Evolutionary conservation across 1,140 invertebrate species (phyloP).

Genomic region (Batillaria attramentaria): DNA sequence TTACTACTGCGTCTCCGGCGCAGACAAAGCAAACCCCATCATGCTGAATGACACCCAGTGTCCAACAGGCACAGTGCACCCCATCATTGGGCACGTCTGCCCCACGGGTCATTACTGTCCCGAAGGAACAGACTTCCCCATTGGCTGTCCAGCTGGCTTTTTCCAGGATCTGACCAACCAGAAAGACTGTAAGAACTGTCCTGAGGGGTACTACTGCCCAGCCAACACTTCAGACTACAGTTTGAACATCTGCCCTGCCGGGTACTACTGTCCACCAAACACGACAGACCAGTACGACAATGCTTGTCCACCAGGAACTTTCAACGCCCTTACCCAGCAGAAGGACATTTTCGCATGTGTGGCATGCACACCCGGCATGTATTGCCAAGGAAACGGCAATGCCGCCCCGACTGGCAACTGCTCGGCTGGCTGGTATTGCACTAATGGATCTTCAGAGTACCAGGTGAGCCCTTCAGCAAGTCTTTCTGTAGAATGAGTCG

Average conservation of each 20-base stretch:
- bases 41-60: constrained; percentile 64
- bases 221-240: constrained; percentile 64
- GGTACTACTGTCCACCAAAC: constrained; percentile 62
- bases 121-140: constrained; percentile 62
- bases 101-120: constrained; percentile 68
- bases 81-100: constrained; percentile 66
- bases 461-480: constrained; percentile 46
- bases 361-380: constrained; percentile 61
- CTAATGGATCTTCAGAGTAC: constrained; percentile 55
- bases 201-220: constrained; percentile 63
- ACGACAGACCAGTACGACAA: constrained; percentile 59
- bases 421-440: constrained; percentile 67
- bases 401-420: constrained; percentile 59
- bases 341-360: constrained; percentile 51
- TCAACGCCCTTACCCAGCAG: constrained; percentile 59
- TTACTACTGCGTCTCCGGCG: constrained; percentile 64
- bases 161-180: constrained; percentile 66
- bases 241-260: constrained; percentile 60
- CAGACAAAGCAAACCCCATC: constrained; percentile 58
- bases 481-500: background rate
- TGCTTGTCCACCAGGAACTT: constrained; percentile 63
- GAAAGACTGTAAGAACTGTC: constrained; percentile 62
- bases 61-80: constrained; percentile 61
- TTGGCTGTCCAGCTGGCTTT: constrained; percentile 64
- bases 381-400: constrained; percentile 66